These are phyloP conservation scores for Sinosuthora webbiana DNA, from an alignment of 2,113 vertebrate genomes.

Conservation along the genomic window DNA sequence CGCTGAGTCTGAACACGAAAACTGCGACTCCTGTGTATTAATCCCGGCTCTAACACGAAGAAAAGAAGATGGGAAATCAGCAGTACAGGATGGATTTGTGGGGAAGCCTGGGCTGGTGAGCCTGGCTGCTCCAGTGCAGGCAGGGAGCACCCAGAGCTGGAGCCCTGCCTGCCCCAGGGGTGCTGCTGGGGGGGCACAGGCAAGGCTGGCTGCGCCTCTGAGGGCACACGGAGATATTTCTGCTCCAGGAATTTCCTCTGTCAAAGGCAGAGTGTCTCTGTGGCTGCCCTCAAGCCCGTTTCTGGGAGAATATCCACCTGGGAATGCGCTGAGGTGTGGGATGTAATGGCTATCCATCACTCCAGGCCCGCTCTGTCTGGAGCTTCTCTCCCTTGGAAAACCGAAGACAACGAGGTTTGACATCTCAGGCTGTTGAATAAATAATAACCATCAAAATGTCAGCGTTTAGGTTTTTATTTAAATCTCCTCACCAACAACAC, in stretches of 20 bases:
- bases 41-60: too few species aligned
- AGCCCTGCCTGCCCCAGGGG: rapidly evolving
- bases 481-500: constrained; percentile 32
- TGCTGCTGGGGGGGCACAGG: rapidly evolving
- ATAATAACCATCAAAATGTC: constrained; percentile 23
- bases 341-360: neutral
- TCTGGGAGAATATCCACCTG: neutral
- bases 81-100: rapidly evolving
- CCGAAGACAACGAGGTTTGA: neutral
- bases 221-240: rapidly evolving
- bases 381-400: neutral
- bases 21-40: too few species aligned
- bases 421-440: constrained; percentile 39
- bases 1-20: too few species aligned
- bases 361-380: neutral
- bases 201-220: rapidly evolving
- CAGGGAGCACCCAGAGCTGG: neutral
- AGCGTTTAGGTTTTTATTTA: constrained; percentile 55
- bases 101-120: neutral
- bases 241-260: neutral
- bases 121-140: rapidly evolving
- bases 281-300: neutral
- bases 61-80: too few species aligned
- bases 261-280: neutral
- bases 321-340: neutral